Percentiles rank a stretch among this genome's conserved stretches.
Conservation (phyloP, 2,888 invertebrate species). For the Philaethria dido region DNA sequence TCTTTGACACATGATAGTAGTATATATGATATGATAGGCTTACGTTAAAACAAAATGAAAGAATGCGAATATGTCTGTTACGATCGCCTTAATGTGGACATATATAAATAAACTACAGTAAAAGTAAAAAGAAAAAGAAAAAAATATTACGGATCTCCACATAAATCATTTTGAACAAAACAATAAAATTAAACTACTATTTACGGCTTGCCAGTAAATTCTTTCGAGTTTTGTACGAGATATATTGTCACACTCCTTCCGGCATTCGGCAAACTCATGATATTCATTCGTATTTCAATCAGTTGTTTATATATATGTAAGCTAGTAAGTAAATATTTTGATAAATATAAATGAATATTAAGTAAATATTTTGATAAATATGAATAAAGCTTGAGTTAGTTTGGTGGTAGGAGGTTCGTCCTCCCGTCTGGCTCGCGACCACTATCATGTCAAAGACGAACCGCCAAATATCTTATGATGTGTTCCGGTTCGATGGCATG, state of each 20-base stretch:
- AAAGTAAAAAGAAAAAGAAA: background rate
- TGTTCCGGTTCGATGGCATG: no score
- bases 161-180: constrained; percentile 18
- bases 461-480: no score
- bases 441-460: no score
- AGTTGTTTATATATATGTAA: background rate
- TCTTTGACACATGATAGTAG: no score
- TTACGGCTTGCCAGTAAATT: constrained; percentile 33
- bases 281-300: constrained; percentile 27
- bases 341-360: no score
- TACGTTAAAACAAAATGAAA: background rate
- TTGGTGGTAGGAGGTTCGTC: no score
- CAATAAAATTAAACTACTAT: constrained; percentile 37
- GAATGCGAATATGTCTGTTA: background rate
- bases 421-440: no score
- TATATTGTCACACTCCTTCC: constrained; percentile 31
- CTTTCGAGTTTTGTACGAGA: constrained; percentile 20
- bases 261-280: constrained; percentile 26
- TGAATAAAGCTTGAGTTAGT: no score
- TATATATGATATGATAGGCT: no score
- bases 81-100: background rate
- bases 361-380: no score
- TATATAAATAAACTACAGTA: background rate
- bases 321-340: constrained; percentile 5
- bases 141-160: background rate